Percentiles rank a stretch among this genome's conserved stretches.
These are phyloP conservation scores for Exaiptasia diaphana DNA, from an alignment of 64 coral and sea anemone genomes.

Conservation along the genomic window DNA sequence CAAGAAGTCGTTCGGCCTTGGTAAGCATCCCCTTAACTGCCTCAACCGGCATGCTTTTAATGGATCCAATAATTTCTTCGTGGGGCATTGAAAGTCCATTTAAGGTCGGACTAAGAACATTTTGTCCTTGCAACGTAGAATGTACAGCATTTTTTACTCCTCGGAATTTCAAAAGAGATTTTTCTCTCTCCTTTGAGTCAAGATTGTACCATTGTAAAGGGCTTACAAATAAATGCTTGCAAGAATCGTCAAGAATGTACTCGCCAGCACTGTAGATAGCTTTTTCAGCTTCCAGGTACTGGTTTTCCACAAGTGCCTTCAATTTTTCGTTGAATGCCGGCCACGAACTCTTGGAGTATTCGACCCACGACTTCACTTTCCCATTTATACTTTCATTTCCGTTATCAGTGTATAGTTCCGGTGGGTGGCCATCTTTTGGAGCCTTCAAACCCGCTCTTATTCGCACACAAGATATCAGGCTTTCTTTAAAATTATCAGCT, in stretches of 20 bases:
- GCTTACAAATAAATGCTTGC: neutral
- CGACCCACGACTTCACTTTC: constrained; percentile 34
- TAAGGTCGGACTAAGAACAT: neutral
- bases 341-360: constrained; percentile 10
- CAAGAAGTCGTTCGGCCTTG: constrained; percentile 28
- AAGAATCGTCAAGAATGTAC: constrained; percentile 13
- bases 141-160: constrained; percentile 4
- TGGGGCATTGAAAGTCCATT: constrained; percentile 5
- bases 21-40: constrained; percentile 14
- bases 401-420: constrained; percentile 26
- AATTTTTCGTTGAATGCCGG: constrained; percentile 17
- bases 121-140: neutral
- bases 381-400: constrained; percentile 27
- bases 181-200: constrained; percentile 8
- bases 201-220: constrained; percentile 23
- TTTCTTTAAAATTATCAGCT: constrained; percentile 19
- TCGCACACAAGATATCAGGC: constrained; percentile 2
- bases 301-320: neutral
- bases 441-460: neutral
- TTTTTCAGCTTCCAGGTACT: constrained; percentile 34
- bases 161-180: neutral
- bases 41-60: constrained; percentile 32
- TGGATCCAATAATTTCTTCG: neutral
- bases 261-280: constrained; percentile 21
- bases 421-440: neutral